These are phyloP conservation scores for Panthera leo DNA, from an alignment of 2,113 vertebrate genomes.

Conservation along the genomic window DNA sequence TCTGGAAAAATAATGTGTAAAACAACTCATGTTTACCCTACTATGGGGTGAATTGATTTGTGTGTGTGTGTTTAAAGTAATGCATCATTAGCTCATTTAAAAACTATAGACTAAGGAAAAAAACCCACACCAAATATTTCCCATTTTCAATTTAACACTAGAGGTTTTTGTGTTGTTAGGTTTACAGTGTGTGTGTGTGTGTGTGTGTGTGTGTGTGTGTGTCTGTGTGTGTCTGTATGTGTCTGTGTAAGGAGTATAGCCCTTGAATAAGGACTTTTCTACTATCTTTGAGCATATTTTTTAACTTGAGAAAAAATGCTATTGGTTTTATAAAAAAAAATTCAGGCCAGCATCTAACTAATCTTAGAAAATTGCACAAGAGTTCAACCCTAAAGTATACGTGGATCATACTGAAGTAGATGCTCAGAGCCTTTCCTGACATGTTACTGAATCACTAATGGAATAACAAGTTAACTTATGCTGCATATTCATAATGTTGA, in stretches of 20 bases:
- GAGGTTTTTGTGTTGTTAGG: neutral
- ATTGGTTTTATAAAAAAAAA: constrained; percentile 20
- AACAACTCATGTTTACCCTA: neutral
- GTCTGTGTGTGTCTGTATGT: neutral
- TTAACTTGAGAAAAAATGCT: neutral
- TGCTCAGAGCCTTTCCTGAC: neutral
- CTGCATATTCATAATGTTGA: neutral
- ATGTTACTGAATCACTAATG: neutral
- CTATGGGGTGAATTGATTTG: neutral
- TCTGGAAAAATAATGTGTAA: constrained; percentile 13
- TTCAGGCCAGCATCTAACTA: neutral
- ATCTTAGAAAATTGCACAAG: neutral
- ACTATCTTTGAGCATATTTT: neutral
- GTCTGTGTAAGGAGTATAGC: neutral
- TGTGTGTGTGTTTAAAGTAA: neutral
- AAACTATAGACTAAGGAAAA: neutral
- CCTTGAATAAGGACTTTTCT: neutral
- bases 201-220: neutral
- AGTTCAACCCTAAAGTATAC: neutral
- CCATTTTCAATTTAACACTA: neutral
- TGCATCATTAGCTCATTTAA: neutral
- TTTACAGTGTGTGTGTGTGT: neutral
- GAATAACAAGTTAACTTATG: neutral
- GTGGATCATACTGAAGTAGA: neutral
- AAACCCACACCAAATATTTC: neutral